phyloP scores from a whole-genome alignment of 2,113 vertebrate species.

The Peromyscus leucopus region DNA sequence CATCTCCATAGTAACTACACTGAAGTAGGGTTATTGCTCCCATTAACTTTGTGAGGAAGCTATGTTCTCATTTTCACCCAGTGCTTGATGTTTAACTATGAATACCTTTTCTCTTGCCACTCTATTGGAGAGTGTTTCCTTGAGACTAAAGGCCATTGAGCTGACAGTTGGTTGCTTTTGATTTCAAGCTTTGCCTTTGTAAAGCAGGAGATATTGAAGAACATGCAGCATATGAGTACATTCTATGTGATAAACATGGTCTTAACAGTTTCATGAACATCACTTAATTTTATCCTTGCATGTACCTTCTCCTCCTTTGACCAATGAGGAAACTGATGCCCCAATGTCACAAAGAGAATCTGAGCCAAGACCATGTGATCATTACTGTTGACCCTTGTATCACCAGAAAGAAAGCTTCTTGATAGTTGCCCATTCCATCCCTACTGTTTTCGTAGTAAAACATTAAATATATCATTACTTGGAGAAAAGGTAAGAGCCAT shows the following conservation, averaged over 20 bases:
- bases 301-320: neutral
- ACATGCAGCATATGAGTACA: neutral
- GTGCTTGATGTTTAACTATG: neutral
- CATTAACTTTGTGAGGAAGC: neutral
- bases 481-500: neutral
- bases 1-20: neutral
- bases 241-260: neutral
- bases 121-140: neutral
- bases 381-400: neutral
- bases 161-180: neutral
- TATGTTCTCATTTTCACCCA: neutral
- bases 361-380: neutral
- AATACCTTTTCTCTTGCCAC: neutral
- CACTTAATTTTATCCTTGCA: neutral
- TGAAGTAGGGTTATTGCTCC: neutral
- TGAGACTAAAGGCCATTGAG: neutral
- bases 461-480: conserved; percentile 33
- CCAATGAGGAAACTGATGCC: neutral
- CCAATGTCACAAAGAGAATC: neutral
- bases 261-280: neutral
- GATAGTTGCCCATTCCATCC: neutral
- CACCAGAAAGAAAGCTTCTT: neutral
- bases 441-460: neutral
- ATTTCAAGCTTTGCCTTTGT: neutral
- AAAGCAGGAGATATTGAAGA: neutral